Evolutionary conservation across 2,113 vertebrate genomes (phyloP), one percentile per base, ranked within the genome.

Genomic region (Sinocyclocheilus maitianheensis): DNA sequence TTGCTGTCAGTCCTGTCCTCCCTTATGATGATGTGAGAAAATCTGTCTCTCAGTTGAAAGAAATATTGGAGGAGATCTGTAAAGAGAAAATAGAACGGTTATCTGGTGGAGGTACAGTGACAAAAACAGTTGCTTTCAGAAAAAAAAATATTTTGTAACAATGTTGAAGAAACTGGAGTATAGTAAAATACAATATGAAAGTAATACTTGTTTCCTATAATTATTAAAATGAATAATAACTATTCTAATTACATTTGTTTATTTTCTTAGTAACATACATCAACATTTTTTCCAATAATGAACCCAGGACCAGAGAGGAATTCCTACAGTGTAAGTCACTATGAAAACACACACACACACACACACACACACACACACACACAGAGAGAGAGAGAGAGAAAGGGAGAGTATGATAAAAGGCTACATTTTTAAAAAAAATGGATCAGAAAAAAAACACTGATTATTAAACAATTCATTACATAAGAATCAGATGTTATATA

Each of bases 21-120:
- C 51, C 77, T 58, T 58, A 20, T 78, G 77, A 78, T 30, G 16
- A 78, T 22, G 16, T 60, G 30, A 14, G 8, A 58, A 86, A 76
- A 76, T 51, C 43, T 24, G 22, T 76, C 20, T 76, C 43, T 48
- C 9, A 26, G n/a, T 22, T 76, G 24, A 77, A 22, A 26, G 46
- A 53, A 24, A 77, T 26, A 30, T 48, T 77, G 46, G 48, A 77
- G 75, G 10, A 77, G 24, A 14, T 77, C 24, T 77, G 75, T 46
- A 77, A 26, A 55, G 46, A 53, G 43, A 20, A 48, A 37, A 24
- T 10, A 18, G n/a, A 18, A 3, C 43, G 10, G 60, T n/a, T 63
- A 63, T 63, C n/a, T 63, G 60, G 60, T 63, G 8, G 24, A n/a
- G 60, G 60, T 63, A n/a, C 53, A 55, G 53, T 55, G 5, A 55